phyloP scores from a whole-genome alignment of 2,113 vertebrate species.

The Axis porcinus region DNA sequence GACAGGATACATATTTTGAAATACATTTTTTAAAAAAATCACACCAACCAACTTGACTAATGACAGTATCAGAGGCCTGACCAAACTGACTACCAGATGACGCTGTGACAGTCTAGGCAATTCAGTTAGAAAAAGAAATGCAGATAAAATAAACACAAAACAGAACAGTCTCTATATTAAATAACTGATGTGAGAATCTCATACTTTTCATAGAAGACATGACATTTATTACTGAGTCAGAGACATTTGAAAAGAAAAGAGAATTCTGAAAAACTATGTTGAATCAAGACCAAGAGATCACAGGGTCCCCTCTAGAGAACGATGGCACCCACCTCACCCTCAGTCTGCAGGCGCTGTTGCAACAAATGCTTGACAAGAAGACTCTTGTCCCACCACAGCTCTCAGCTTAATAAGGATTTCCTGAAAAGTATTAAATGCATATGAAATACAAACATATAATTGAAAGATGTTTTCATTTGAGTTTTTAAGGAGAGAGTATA shows the following conservation, averaged over 20 bases:
- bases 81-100: neutral
- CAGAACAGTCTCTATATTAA: neutral
- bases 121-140: neutral
- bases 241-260: neutral
- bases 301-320: neutral
- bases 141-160: neutral
- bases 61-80: neutral
- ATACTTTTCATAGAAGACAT: neutral
- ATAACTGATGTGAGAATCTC: neutral
- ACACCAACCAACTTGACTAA: neutral
- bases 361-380: neutral
- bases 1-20: neutral
- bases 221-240: neutral
- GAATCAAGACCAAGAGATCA: neutral
- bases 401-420: neutral
- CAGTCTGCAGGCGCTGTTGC: rapidly evolving
- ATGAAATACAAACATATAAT: neutral
- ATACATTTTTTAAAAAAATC: neutral
- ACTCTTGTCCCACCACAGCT: neutral
- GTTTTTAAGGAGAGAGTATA: neutral
- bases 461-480: neutral
- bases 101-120: neutral
- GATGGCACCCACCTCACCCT: rapidly evolving
- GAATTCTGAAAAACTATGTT: neutral
- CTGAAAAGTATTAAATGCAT: neutral